A percentile compares a stretch with the other conserved stretches of the same genome.
These are phyloP conservation scores for Prunella himalayana DNA, from an alignment of 2,113 vertebrate genomes.

Conservation along the genomic window DNA sequence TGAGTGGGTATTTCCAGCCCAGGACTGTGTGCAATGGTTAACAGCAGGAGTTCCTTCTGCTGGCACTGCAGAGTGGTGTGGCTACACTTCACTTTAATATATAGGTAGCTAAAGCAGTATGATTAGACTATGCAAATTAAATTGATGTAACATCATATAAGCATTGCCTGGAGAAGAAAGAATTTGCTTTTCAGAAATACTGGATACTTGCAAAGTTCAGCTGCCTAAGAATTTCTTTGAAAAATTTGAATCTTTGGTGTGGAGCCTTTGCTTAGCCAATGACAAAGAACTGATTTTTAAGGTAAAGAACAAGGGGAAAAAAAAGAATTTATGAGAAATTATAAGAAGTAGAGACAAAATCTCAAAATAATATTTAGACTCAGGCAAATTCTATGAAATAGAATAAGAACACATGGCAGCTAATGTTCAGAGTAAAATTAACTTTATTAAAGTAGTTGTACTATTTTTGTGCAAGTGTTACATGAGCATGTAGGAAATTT, in stretches of 20 bases:
- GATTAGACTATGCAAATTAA: conserved; percentile 27
- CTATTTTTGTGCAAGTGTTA: background rate
- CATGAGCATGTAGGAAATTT: background rate
- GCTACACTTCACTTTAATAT: background rate
- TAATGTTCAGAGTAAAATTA: background rate
- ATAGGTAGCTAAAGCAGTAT: background rate
- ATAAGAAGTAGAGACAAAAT: background rate
- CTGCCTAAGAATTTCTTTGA: background rate
- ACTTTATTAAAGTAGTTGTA: background rate
- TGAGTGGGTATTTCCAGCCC: background rate
- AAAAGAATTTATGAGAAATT: background rate
- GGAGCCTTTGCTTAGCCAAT: background rate
- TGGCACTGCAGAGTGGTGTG: background rate
- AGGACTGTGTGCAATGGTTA: background rate
- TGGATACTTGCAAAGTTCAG: background rate
- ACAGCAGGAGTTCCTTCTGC: background rate
- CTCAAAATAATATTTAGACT: background rate
- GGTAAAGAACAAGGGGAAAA: background rate
- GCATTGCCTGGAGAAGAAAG: conserved; percentile 13
- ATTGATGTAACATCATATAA: background rate
- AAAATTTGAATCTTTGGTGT: background rate
- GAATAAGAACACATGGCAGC: background rate
- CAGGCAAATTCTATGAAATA: background rate
- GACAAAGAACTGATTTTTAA: background rate
- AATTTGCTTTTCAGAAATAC: conserved; percentile 9